Conservation (phyloP, 2,888 invertebrate species). For the Luperina nickerlii region DNA sequence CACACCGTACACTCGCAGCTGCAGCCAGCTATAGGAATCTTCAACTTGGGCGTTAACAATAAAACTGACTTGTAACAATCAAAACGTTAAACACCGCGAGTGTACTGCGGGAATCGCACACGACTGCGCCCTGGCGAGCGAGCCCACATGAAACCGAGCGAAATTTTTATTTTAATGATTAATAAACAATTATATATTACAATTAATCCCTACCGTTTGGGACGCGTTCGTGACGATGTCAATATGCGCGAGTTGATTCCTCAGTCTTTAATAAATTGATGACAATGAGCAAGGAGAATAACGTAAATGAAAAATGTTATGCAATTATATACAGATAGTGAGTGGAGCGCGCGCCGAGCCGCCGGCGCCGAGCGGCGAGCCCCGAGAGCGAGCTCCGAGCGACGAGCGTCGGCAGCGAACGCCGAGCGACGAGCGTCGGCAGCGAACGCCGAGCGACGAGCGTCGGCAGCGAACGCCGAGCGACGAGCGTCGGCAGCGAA, state of each 20-base stretch:
- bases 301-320: slow-evolving; percentile 89
- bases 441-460: slow-evolving; percentile 39
- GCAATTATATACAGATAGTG: slow-evolving; percentile 88
- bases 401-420: background rate
- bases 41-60: slow-evolving; percentile 59
- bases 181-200: slow-evolving; percentile 83
- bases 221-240: slow-evolving; percentile 89
- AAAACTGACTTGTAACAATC: slow-evolving; percentile 62
- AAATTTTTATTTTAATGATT: slow-evolving; percentile 79
- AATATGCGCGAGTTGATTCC: slow-evolving; percentile 89
- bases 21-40: slow-evolving; percentile 45
- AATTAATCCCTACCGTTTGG: slow-evolving; percentile 83
- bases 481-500: no score
- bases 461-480: slow-evolving; percentile 39
- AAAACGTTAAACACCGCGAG: slow-evolving; percentile 67
- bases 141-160: slow-evolving; percentile 79
- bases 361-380: slow-evolving; percentile 47
- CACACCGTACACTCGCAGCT: slow-evolving; percentile 51
- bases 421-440: background rate
- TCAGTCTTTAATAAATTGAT: slow-evolving; percentile 91
- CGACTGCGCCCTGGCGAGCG: slow-evolving; percentile 68
- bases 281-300: slow-evolving; percentile 89
- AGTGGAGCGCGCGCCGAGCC: slow-evolving; percentile 58
- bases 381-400: background rate
- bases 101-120: slow-evolving; percentile 72